Conservation (phyloP, 1,140 invertebrate genomes). For the Diuraphis noxia region DNA sequence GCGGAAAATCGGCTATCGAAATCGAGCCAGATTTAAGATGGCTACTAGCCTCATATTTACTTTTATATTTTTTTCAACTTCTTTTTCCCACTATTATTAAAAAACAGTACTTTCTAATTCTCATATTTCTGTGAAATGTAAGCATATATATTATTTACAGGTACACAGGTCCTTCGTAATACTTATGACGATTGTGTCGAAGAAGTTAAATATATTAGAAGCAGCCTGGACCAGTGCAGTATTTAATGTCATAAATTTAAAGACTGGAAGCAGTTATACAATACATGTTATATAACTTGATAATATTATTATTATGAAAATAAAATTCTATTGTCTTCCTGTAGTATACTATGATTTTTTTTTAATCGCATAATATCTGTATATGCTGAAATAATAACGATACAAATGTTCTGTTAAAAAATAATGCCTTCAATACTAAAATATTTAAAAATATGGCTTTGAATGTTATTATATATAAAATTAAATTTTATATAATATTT, state of each 20-base stretch:
- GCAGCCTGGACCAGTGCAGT: not conserved
- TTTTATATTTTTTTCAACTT: not conserved
- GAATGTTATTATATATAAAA: not conserved
- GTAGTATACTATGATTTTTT: not conserved
- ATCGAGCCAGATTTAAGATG: not conserved
- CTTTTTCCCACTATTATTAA: not conserved
- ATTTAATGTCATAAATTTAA: not conserved
- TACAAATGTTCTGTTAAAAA: not conserved
- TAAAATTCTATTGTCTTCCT: not conserved
- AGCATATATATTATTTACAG: not conserved
- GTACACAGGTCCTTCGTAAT: not conserved
- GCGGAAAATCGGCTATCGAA: not conserved
- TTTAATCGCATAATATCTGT: not conserved
- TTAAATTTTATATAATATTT: too few relatives aligned
- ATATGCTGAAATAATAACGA: not conserved
- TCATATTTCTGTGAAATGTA: not conserved
- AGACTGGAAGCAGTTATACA: not conserved
- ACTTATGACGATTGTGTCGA: not conserved
- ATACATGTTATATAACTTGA: too few relatives aligned
- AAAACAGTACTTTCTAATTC: not conserved
- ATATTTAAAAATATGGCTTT: not conserved
- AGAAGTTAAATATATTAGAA: not conserved
- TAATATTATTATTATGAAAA: not conserved
- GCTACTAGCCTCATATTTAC: not conserved
- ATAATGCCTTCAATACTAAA: not conserved